Conservation (phyloP, 2,113 vertebrate species). For the Melanerpes formicivorus region DNA sequence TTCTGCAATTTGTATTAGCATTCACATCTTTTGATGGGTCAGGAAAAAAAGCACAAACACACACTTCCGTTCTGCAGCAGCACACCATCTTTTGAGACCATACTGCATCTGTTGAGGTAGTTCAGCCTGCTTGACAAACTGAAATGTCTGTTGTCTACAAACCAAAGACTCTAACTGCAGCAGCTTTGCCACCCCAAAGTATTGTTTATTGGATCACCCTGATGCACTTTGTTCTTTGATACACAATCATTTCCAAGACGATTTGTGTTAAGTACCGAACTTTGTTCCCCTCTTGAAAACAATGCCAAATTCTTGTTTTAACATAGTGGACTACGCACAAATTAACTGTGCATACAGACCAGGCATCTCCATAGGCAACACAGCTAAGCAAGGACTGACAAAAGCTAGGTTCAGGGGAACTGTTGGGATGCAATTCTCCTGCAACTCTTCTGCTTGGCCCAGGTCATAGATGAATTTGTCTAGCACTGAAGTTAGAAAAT, state of each 20-base stretch:
- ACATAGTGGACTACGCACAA: neutral
- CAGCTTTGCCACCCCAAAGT: neutral
- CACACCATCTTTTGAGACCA: neutral
- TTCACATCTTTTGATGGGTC: neutral
- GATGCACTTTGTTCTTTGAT: neutral
- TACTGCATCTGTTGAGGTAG: neutral
- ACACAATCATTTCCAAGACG: neutral
- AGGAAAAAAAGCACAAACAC: fast-evolving
- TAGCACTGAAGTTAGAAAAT: neutral
- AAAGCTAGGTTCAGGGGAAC: neutral
- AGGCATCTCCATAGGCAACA: fast-evolving
- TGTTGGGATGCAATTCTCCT: neutral
- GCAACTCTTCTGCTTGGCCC: neutral
- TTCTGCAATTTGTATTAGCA: neutral
- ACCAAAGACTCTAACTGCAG: neutral
- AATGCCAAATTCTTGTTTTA: neutral
- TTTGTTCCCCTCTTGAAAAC: neutral
- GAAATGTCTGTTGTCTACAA: neutral
- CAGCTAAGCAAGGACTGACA: neutral
- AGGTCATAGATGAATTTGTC: neutral
- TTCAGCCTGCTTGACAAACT: neutral
- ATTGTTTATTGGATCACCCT: neutral
- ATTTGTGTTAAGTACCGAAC: neutral
- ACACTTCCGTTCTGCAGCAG: no score
- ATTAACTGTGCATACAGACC: neutral